Percentiles rank a stretch among this genome's conserved stretches.
These are phyloP conservation scores for Ceriagrion tenellum DNA, from an alignment of 2,888 invertebrate genomes.

Conservation along the genomic window DNA sequence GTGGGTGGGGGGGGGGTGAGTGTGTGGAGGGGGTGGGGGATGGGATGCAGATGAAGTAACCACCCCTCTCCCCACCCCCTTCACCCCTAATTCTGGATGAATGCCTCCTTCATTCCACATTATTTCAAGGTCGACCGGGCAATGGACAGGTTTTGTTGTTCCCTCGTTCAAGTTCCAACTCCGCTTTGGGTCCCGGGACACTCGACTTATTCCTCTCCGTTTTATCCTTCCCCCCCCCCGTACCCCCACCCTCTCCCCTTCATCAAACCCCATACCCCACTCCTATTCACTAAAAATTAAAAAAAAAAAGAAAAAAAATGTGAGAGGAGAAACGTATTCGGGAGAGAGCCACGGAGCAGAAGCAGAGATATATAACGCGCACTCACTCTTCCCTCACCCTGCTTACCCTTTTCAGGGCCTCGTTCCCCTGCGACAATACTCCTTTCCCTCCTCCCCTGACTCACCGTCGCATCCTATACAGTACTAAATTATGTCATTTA, in stretches of 20 bases:
- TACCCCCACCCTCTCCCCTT: neutral
- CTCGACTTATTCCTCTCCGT: neutral
- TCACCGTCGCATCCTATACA: too few species aligned
- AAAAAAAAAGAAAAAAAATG: neutral
- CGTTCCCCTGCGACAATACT: neutral
- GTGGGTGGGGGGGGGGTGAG: neutral
- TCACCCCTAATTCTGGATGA: slow-evolving; percentile 41
- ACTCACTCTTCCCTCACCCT: neutral
- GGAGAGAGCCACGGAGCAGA: neutral
- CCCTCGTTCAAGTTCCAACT: slow-evolving; percentile 54
- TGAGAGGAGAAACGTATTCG: neutral
- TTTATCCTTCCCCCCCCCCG: neutral
- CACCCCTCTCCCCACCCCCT: neutral
- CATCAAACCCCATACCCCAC: too few species aligned
- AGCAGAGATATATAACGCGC: neutral
- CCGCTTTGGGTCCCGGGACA: slow-evolving; percentile 46
- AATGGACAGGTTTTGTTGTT: slow-evolving; percentile 66
- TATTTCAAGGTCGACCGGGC: slow-evolving; percentile 66
- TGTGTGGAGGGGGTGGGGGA: neutral
- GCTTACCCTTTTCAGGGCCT: neutral
- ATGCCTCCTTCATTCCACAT: slow-evolving; percentile 64
- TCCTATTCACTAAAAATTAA: too few species aligned
- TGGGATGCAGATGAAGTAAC: slow-evolving; percentile 59
- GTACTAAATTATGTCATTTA: too few species aligned
- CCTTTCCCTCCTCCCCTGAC: neutral